phyloP scores from a whole-genome alignment of 2,888 invertebrate genomes.

The Branchinecta sandiegonensis region DNA sequence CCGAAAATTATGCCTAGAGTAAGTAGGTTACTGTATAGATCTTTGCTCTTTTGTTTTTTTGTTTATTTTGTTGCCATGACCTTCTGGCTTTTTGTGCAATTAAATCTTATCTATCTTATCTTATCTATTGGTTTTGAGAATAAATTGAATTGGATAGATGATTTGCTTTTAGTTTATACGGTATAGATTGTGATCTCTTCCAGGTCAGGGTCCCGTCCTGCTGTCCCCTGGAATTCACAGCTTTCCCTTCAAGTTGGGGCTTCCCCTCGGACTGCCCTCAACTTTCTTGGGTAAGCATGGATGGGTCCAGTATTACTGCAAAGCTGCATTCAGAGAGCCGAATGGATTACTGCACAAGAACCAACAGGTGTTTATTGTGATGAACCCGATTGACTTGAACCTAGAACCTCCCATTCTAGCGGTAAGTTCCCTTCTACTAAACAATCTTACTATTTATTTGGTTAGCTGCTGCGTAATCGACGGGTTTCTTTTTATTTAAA shows the following conservation, averaged over 20 bases:
- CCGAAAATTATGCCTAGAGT: too few species aligned
- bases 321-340: constrained; percentile 61
- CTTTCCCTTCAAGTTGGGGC: constrained; percentile 80
- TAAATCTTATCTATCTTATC: too few species aligned
- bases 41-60: too few species aligned
- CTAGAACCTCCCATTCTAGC: constrained; percentile 71
- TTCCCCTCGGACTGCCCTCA: constrained; percentile 76
- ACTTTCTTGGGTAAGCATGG: constrained; percentile 59
- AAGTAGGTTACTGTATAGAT: too few species aligned
- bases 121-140: too few species aligned
- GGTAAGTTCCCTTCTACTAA: constrained; percentile 44
- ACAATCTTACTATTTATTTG: background rate
- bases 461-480: too few species aligned
- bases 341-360: constrained; percentile 82
- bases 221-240: constrained; percentile 86
- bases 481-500: too few species aligned
- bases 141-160: too few species aligned
- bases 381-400: constrained; percentile 88
- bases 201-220: constrained; percentile 65
- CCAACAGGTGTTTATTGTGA: constrained; percentile 91
- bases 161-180: background rate
- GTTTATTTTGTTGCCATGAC: too few species aligned
- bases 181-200: constrained; percentile 18
- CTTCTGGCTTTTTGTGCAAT: too few species aligned
- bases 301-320: constrained; percentile 35